These are phyloP conservation scores for Periplaneta americana DNA, from an alignment of 1,140 invertebrate species.

Conservation along the genomic window DNA sequence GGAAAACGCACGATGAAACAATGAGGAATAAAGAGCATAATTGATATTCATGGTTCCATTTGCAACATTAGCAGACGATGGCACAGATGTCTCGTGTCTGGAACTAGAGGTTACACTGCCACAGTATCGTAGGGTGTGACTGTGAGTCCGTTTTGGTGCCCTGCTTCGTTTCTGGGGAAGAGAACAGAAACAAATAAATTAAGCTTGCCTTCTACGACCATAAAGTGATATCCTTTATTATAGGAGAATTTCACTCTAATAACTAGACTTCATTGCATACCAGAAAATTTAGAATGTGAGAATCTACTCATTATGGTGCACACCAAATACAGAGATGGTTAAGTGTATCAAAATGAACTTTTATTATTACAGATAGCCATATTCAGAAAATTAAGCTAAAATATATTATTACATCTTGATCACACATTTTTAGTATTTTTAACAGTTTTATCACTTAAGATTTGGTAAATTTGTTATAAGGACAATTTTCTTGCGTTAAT, in stretches of 20 bases:
- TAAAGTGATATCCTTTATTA: neutral
- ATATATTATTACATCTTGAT: no score
- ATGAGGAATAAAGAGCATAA: conserved; percentile 14
- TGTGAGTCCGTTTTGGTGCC: conserved; percentile 62
- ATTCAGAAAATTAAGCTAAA: neutral
- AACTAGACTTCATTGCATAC: neutral
- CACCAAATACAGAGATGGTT: neutral
- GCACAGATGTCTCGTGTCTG: conserved; percentile 5
- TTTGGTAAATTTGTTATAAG: no score
- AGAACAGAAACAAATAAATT: conserved; percentile 19
- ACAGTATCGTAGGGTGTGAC: conserved; percentile 95
- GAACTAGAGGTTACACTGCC: conserved; percentile 89
- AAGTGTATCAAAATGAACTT: neutral
- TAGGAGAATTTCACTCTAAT: neutral
- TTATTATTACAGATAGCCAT: neutral
- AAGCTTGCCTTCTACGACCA: neutral
- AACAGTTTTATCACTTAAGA: no score
- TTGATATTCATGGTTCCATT: neutral
- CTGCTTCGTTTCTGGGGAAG: conserved; percentile 80
- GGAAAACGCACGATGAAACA: neutral
- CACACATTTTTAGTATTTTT: no score
- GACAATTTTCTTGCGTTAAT: no score
- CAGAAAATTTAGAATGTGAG: neutral
- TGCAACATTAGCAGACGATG: conserved; percentile 9
- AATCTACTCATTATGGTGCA: neutral